phyloP scores from a whole-genome alignment of 2,113 vertebrate genomes.

The Sapajus apella region DNA sequence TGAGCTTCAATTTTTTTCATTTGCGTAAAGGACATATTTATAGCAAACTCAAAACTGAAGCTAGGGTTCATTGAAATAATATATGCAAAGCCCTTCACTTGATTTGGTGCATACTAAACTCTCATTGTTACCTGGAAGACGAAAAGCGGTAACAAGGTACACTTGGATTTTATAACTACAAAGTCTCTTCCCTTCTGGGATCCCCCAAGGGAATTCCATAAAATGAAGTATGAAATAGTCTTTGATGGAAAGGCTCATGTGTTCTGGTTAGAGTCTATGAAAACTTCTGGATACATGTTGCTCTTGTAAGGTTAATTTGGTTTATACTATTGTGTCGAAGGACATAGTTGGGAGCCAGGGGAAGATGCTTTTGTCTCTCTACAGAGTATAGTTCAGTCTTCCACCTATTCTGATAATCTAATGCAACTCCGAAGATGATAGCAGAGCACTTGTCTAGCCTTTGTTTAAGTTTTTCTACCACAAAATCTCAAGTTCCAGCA shows the following conservation, averaged over 20 bases:
- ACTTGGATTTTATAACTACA: background rate
- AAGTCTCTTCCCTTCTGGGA: background rate
- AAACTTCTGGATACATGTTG: constrained; percentile 3
- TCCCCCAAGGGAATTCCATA: background rate
- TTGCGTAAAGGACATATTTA: background rate
- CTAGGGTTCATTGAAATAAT: background rate
- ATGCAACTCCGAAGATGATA: background rate
- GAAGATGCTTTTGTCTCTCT: background rate
- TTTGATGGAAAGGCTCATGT: background rate
- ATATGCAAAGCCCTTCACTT: background rate
- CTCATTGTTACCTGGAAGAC: background rate
- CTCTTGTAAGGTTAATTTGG: constrained; percentile 1
- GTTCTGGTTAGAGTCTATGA: background rate
- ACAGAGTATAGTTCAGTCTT: background rate
- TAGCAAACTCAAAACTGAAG: background rate
- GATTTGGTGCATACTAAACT: background rate
- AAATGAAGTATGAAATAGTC: background rate
- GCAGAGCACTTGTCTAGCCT: background rate
- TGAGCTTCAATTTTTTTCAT: background rate
- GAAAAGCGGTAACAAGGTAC: background rate
- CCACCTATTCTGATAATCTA: background rate
- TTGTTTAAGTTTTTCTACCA: background rate
- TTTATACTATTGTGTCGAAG: background rate
- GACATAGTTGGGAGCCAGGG: background rate
- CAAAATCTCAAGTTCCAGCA: background rate